phyloP scores from a whole-genome alignment of 2,888 invertebrate genomes.

The Tipula lateralis region DNA sequence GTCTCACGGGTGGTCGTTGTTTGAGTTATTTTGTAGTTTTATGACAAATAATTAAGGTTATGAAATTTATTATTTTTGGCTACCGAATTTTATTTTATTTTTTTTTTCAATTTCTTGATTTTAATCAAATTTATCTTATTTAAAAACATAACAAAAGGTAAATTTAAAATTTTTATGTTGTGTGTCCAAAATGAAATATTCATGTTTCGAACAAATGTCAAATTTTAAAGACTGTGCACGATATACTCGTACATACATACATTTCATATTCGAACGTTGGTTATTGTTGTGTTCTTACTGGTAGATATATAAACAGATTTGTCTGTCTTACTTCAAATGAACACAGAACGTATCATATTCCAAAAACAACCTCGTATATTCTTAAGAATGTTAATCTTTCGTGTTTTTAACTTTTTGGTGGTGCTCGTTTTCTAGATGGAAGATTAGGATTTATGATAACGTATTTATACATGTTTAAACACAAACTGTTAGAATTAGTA shows the following conservation, averaged over 20 bases:
- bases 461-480: neutral
- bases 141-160: conserved; percentile 19
- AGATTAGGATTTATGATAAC: neutral
- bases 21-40: conserved; percentile 15
- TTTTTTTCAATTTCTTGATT: neutral
- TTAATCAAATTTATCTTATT: conserved; percentile 24
- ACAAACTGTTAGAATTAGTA: neutral
- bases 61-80: conserved; percentile 24
- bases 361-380: neutral
- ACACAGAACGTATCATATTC: conserved; percentile 13
- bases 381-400: neutral
- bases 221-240: neutral
- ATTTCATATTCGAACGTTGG: neutral
- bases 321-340: neutral
- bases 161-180: neutral
- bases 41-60: conserved; percentile 24
- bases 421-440: neutral
- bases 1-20: neutral
- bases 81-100: neutral
- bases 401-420: neutral
- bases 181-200: conserved; percentile 24
- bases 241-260: neutral
- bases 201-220: conserved; percentile 2
- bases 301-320: neutral
- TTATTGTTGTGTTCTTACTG: neutral